Base-by-base conservation (phyloP, 2,797 vertebrate genomes). In the Pipistrellus pygmaeus region DNA sequence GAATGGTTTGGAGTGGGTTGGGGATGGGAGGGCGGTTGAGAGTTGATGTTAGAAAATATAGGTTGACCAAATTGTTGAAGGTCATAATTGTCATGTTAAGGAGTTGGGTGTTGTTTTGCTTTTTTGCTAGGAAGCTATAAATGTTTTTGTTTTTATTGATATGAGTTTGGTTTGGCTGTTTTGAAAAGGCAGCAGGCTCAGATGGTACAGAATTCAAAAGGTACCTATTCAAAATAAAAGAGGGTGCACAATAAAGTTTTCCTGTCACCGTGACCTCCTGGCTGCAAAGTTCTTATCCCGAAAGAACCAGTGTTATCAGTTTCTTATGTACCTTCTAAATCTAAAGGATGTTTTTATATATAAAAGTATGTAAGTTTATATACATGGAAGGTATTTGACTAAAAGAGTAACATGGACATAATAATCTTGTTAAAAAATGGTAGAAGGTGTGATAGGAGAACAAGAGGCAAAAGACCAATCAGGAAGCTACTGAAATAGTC, bases 71-170 rank as follows among this genome's bases (percentile, higher is more conserved):
- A 60, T 75, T 46, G 18, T 84, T 57, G 8, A 85, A 73, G 73
- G 66, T 62, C 73, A 73, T 14, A 66, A 18, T 86, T 77, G 41
- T 35, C 35, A 8, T 68, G 27, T 44, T 92, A 92, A 57, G 30
- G 57, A 85, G 2, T 64, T 84, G 30, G 23, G 6, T 80, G 44
- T 51, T 23, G 30, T 85, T 80, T 83, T 38, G 2, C 72, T 46
- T 77, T 9, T 66, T 66, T 64, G 30, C 9, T 62, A 62, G 57
- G 57, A 62, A 62, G 12, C 57, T 62, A 30, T 62, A 76, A 64
- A 20, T 86, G 27, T 48, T 91, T 91, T 90, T 76, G 44, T 71
- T 84, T 84, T 91, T 95, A 32, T 64, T 78, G 64, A 25, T 88
- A 89, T 51, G 57, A 15, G 2, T 53, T 92, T 84, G 38, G 53